These are phyloP conservation scores for Eulemur rubriventer DNA, from an alignment of 2,797 vertebrate species.

Conservation along the genomic window DNA sequence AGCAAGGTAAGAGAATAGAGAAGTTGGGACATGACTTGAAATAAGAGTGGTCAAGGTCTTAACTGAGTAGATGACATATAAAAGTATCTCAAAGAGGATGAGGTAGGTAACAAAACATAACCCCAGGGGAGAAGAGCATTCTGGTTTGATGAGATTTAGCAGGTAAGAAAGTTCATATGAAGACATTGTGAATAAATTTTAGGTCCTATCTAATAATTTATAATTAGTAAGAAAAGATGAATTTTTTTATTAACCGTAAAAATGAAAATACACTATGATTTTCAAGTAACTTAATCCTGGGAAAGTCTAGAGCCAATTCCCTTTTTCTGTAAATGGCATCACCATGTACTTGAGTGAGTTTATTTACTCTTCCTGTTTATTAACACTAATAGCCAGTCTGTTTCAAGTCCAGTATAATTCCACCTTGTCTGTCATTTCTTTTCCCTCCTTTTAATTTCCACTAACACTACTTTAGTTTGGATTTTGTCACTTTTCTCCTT, in stretches of 20 bases:
- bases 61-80: background rate
- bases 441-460: background rate
- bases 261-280: background rate
- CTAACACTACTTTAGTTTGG: background rate
- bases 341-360: background rate
- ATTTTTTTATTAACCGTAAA: conserved; percentile 28
- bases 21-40: background rate
- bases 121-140: background rate
- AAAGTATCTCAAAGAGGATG: background rate
- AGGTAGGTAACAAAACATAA: background rate
- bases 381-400: background rate
- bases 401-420: background rate
- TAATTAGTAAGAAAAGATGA: background rate
- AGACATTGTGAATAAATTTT: conserved; percentile 17
- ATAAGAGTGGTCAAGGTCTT: background rate
- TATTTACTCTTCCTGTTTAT: background rate
- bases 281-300: background rate
- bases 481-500: conserved; percentile 5
- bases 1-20: background rate
- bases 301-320: background rate
- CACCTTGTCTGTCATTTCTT: background rate
- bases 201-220: background rate
- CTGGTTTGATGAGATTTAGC: background rate
- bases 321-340: background rate
- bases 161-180: background rate